Evolutionary conservation across 1,140 invertebrate species (phyloP).

Genomic region (Bradysia coprophila): DNA sequence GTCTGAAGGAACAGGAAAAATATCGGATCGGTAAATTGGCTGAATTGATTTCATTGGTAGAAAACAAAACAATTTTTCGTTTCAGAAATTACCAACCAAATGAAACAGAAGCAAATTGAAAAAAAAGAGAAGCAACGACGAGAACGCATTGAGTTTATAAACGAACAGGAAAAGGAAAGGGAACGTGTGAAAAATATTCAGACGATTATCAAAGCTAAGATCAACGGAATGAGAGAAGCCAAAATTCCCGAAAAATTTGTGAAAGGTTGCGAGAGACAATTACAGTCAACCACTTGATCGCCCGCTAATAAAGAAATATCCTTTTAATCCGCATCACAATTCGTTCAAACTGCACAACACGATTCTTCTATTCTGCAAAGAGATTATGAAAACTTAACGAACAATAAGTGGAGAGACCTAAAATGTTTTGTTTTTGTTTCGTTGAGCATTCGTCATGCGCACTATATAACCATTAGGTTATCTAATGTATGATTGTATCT

Average conservation of each 20-base stretch:
- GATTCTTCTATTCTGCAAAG: no score
- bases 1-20: conserved; percentile 9
- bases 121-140: conserved; percentile 38
- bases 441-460: no score
- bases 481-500: no score
- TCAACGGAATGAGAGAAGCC: conserved; percentile 29
- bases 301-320: no score
- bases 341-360: no score
- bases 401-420: no score
- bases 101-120: conserved; percentile 44
- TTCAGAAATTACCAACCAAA: conserved; percentile 18
- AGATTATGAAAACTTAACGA: no score
- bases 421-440: no score
- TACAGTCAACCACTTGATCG: no score
- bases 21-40: conserved; percentile 16
- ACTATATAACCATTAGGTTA: no score
- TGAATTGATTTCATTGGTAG: neutral
- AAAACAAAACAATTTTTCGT: neutral
- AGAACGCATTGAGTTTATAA: conserved; percentile 30
- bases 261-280: conserved; percentile 23
- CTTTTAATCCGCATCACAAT: no score
- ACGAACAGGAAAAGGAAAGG: conserved; percentile 29
- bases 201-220: conserved; percentile 36
- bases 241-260: conserved; percentile 23
- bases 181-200: conserved; percentile 30